Base-by-base conservation (phyloP, 1,140 invertebrate species). In the Araneus ventricosus region DNA sequence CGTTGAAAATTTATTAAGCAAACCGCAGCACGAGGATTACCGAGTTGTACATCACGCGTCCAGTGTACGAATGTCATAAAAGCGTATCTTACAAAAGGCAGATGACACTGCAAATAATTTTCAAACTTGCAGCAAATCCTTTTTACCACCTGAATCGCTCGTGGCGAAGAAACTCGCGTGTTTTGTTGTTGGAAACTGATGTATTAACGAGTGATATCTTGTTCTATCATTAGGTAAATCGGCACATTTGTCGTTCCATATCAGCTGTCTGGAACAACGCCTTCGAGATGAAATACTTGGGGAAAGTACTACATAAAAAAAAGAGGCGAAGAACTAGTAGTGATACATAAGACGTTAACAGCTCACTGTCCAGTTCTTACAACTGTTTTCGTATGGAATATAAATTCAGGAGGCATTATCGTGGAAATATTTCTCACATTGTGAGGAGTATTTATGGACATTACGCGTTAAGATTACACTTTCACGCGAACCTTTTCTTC, bases 1-100 rank as follows among this genome's bases (percentile, higher is more conserved):
- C 5, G 34, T 75, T 22, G 70, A 34, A 75, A 75, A 75, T 75
- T 34, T 75, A 75, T 75, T 75, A 75, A 75, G 10, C 70, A 75
- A 34, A 75, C 67, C 67, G 17, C 70, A 37, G 34, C 70, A 37
- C 37, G 17, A 75, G 27, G 30, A 75, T 75, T 34, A 75, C 27
- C 20, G 34, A 75, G 30, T 34, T 37, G 70, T 75, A 37, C 30
- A 37, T 75, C 27, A 75, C 6, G 17, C 30, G 10, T 10, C 20
- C n/a, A 37, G 0, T 22, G 20, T 37, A 75, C 70, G 34, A 22
- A 5, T 75, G 70, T 24, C 70, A 20, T 30, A 75, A 75, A 17
- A 20, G 10, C 0, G 30, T 30, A 22, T 10, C 30, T 34, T 30
- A 34, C 30, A 20, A 30, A 17, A 75, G 7, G 30, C 2, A 14